These are phyloP conservation scores for Uria aalge DNA, from an alignment of 2,113 vertebrate genomes.

Conservation along the genomic window DNA sequence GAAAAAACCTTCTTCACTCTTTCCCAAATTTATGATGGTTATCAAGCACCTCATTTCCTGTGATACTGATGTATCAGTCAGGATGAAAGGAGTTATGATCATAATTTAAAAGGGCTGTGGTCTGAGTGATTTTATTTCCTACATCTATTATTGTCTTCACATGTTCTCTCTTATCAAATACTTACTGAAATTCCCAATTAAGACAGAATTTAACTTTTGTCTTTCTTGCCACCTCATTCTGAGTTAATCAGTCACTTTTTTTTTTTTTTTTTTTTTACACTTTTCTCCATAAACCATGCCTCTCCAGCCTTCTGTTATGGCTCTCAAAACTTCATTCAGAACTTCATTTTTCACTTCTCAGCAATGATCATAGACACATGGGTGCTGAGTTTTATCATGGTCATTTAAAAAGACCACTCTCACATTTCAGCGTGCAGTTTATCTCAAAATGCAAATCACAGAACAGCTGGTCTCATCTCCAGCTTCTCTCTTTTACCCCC, in stretches of 20 bases:
- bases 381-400: not conserved
- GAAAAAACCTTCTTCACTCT: not conserved
- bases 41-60: not conserved
- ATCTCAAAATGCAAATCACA: not conserved
- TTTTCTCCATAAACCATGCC: not conserved
- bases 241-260: not conserved
- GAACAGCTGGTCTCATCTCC: not conserved
- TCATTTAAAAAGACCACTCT: not conserved
- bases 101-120: not conserved
- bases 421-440: not conserved
- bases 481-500: not conserved
- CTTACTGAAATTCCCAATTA: not conserved
- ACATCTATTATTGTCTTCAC: not conserved
- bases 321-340: not conserved
- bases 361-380: not conserved
- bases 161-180: not conserved
- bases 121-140: not conserved
- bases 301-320: not conserved
- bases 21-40: not conserved
- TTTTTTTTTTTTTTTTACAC: not conserved
- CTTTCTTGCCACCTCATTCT: not conserved
- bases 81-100: not conserved
- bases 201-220: not conserved
- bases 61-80: not conserved
- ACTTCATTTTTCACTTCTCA: not conserved